Evolutionary conservation across 2,888 invertebrate genomes (phyloP).

Genomic region (Ectropis crepuscularia): DNA sequence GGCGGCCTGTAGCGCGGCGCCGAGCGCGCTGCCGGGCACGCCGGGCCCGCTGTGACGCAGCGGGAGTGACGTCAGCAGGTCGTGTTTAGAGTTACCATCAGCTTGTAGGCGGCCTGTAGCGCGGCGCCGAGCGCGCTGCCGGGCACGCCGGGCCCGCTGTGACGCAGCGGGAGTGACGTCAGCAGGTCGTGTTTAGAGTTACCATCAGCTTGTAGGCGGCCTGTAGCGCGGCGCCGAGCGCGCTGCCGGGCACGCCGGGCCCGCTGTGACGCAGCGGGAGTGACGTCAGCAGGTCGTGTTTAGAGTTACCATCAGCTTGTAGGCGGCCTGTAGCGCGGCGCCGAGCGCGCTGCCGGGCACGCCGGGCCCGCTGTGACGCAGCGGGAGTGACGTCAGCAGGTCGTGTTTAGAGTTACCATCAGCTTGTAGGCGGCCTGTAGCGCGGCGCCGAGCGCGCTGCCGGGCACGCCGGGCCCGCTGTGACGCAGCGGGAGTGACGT

Average conservation of each 20-base stretch:
- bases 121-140: constrained; percentile 96
- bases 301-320: too few relatives aligned
- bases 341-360: constrained; percentile 95
- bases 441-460: constrained; percentile 96
- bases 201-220: too few relatives aligned
- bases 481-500: constrained; percentile 91
- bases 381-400: constrained; percentile 91
- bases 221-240: constrained; percentile 96
- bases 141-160: constrained; percentile 87
- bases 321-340: constrained; percentile 96
- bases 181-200: constrained; percentile 91
- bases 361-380: constrained; percentile 87
- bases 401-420: too few relatives aligned
- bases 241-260: constrained; percentile 90
- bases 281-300: constrained; percentile 89
- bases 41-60: constrained; percentile 87
- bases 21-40: constrained; percentile 93
- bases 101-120: constrained; percentile 94
- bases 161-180: constrained; percentile 90
- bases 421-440: constrained; percentile 95
- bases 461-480: constrained; percentile 87
- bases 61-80: constrained; percentile 92
- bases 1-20: constrained; percentile 96
- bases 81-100: too few relatives aligned
- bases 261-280: constrained; percentile 90